Conservation (phyloP, 2,797 vertebrate species). For the Pseudopleuronectes americanus region DNA sequence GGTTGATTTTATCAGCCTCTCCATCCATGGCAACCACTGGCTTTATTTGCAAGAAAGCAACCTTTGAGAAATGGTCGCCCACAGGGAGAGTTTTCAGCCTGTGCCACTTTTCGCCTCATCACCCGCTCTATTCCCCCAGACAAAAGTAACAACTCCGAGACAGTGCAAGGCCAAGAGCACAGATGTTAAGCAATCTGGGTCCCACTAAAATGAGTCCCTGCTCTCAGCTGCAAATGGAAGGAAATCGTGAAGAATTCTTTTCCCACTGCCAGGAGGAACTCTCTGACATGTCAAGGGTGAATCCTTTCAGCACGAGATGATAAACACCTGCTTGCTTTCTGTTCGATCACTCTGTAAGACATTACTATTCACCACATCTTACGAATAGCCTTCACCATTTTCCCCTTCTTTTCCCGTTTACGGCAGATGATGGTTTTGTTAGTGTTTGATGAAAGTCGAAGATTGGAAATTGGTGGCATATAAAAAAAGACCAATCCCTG, state of each 20-base stretch:
- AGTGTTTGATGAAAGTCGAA: slow-evolving; percentile 46
- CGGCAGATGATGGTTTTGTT: slow-evolving; percentile 47
- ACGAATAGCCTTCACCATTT: slow-evolving; percentile 28
- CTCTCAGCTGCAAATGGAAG: slow-evolving; percentile 64
- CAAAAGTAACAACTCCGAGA: slow-evolving; percentile 67
- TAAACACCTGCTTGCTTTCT: slow-evolving; percentile 46
- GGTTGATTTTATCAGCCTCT: slow-evolving; percentile 21
- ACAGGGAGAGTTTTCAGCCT: slow-evolving; percentile 52
- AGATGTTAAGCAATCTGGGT: slow-evolving; percentile 76
- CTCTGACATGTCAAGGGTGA: slow-evolving; percentile 66
- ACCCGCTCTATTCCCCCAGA: slow-evolving; percentile 59
- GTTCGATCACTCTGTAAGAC: slow-evolving; percentile 52
- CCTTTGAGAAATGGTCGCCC: slow-evolving; percentile 56
- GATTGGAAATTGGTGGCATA: slow-evolving; percentile 56
- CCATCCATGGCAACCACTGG: slow-evolving; percentile 26
- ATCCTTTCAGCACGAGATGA: slow-evolving; percentile 61
- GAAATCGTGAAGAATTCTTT: slow-evolving; percentile 57
- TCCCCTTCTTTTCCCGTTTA: slow-evolving; percentile 36
- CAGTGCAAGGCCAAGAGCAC: slow-evolving; percentile 53
- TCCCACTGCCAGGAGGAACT: slow-evolving; percentile 50
- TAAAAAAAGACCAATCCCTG: slow-evolving; percentile 59
- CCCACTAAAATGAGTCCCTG: slow-evolving; percentile 67
- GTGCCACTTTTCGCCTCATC: slow-evolving; percentile 66
- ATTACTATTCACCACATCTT: slow-evolving; percentile 47
- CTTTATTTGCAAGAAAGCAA: slow-evolving; percentile 44